These are phyloP conservation scores for Noctua janthe DNA, from an alignment of 2,888 invertebrate genomes.

Conservation along the genomic window DNA sequence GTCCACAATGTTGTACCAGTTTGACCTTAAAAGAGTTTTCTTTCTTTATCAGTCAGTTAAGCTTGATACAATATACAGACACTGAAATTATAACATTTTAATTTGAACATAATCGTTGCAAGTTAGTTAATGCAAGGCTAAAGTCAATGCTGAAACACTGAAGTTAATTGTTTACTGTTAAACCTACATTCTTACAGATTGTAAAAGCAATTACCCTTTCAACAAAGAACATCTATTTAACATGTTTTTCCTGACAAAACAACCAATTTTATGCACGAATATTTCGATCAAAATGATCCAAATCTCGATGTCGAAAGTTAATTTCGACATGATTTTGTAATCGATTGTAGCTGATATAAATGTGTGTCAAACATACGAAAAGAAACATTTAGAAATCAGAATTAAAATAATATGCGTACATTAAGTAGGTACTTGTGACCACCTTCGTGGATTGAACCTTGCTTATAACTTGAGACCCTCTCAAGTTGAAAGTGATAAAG, in stretches of 20 bases:
- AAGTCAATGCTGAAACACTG: neutral
- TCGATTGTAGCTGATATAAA: conserved; percentile 4
- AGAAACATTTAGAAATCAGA: neutral
- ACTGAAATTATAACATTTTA: neutral
- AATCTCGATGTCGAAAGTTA: conserved; percentile 28
- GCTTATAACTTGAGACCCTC: too few species aligned
- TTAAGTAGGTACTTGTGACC: too few species aligned
- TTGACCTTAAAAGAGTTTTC: neutral
- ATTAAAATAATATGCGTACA: too few species aligned
- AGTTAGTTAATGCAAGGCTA: neutral
- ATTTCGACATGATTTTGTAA: conserved; percentile 46
- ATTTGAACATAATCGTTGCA: neutral
- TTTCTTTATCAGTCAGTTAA: neutral
- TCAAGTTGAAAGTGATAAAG: too few species aligned
- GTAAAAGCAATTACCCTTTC: neutral
- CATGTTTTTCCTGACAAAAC: conserved; percentile 17
- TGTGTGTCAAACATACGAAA: conserved; percentile 33
- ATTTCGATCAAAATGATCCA: conserved; percentile 33
- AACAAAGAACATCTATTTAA: conserved; percentile 1
- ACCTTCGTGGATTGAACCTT: too few species aligned
- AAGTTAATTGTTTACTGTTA: neutral
- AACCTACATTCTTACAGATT: neutral
- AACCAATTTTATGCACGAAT: conserved; percentile 30
- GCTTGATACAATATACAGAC: neutral
- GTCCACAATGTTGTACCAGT: neutral